A percentile compares a stretch with the other conserved stretches of the same genome.
Conservation (phyloP, 2,888 invertebrate genomes). For the Teinopalpus imperialis region DNA sequence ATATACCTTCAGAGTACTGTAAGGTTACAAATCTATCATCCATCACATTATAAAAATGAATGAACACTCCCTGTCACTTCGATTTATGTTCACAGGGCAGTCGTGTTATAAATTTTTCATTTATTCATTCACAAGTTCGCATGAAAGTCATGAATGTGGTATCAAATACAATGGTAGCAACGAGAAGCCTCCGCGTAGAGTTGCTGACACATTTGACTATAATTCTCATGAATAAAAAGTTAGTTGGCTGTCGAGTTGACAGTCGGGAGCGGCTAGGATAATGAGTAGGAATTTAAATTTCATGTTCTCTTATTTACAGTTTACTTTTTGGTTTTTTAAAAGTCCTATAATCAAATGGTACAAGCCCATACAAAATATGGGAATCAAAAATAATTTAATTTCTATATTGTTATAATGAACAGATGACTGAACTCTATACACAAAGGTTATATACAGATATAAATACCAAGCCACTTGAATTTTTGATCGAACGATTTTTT, state of each 20-base stretch:
- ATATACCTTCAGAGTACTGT: conserved; percentile 8
- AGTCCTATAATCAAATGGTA: neutral
- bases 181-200: conserved; percentile 27
- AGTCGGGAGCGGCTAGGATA: conserved; percentile 56
- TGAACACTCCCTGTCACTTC: conserved; percentile 21
- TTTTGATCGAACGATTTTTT: too few species aligned
- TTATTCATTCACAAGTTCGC: conserved; percentile 17
- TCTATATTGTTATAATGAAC: too few species aligned
- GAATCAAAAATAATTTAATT: too few species aligned
- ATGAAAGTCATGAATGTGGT: conserved; percentile 24
- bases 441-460: too few species aligned
- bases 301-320: conserved; percentile 41
- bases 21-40: conserved; percentile 23
- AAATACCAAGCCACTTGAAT: too few species aligned
- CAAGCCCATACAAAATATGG: conserved; percentile 5
- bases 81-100: conserved; percentile 22
- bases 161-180: conserved; percentile 23
- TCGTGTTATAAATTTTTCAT: conserved; percentile 28
- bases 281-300: conserved; percentile 62
- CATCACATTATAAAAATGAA: conserved; percentile 23
- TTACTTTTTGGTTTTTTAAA: conserved; percentile 22
- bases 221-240: conserved; percentile 64
- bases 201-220: conserved; percentile 58
- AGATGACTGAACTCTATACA: too few species aligned
- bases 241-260: conserved; percentile 55